Evolutionary conservation across 1,140 invertebrate genomes (phyloP), one percentile per base, ranked within the genome.

Genomic region (Dryas iulia): DNA sequence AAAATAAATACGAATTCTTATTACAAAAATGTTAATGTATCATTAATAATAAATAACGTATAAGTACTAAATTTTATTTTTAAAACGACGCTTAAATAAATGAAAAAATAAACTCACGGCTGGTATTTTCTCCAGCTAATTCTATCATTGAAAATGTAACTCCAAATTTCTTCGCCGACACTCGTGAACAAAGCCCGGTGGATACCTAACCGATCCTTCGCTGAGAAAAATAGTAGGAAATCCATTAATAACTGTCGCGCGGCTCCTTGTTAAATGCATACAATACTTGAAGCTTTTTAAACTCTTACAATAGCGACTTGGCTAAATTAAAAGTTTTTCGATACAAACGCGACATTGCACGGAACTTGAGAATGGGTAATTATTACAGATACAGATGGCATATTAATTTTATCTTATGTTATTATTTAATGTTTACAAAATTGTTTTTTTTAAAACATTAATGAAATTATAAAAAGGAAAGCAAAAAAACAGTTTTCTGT

Each of bases 311-410:
- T 83, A 77, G 87, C 78, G 83, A 84, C 87, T 89, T 91, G 87
- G 89, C 89, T 91, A 91, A 91, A 91, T 91, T 91, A 91, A 91
- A 91, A 91, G 76, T 91, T 90, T 89, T 91, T 89, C 87, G 89
- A 91, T 91, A 87, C 77, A 75, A 74, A 79, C 84, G 84, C 85
- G 87, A 90, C 88, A 90, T 86, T 87, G 88, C 88, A 86, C 84
- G 85, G 82, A 89, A 86, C 84, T 82, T 78, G 82, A 82, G 73
- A 79, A 84, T 83, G 77, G 74, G 82, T 87, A 89, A 91, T 91
- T 91, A 89, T 89, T 61, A 26, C 35, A 35, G 59, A 21, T 28
- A 61, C 59, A 26, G 59, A 14, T 61, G 3, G 35, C 59, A 61
- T 25, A 11, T 47, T 35, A 59, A 5, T 25, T 12, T 59, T 59